Conservation (phyloP, 2,888 invertebrate species). For the Lutraria lutraria region DNA sequence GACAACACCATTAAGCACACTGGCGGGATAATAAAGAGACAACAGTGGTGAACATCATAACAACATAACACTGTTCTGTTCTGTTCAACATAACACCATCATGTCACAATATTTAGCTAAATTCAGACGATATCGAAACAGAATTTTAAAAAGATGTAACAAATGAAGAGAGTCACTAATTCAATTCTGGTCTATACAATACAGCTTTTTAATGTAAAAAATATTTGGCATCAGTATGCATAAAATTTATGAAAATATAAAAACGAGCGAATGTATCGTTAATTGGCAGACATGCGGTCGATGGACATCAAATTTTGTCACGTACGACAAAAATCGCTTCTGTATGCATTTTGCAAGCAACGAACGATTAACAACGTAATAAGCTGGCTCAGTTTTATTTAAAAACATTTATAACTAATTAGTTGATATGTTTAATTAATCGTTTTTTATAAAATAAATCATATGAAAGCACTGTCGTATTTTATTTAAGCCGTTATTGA, state of each 20-base stretch:
- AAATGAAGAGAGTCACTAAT: neutral
- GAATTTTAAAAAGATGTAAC: neutral
- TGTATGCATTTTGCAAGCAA: neutral
- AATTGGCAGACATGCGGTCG: neutral
- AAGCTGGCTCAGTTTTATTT: constrained; percentile 11
- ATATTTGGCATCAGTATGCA: neutral
- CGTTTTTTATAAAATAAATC: neutral
- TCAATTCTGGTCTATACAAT: neutral
- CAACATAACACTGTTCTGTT: no score
- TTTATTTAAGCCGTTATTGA: neutral
- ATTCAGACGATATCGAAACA: neutral
- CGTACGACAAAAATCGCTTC: neutral
- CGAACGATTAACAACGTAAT: neutral
- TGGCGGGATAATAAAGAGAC: no score
- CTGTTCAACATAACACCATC: neutral
- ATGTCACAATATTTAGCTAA: neutral
- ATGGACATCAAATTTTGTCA: neutral
- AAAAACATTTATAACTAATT: neutral
- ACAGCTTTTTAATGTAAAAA: neutral
- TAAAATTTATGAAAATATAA: neutral
- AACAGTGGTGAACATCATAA: neutral
- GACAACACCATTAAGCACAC: no score
- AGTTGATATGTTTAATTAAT: neutral
- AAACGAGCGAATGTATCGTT: neutral
- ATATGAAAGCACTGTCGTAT: neutral